These are phyloP conservation scores for Thamnaconus septentrionalis DNA, from an alignment of 2,113 vertebrate species.

Conservation along the genomic window DNA sequence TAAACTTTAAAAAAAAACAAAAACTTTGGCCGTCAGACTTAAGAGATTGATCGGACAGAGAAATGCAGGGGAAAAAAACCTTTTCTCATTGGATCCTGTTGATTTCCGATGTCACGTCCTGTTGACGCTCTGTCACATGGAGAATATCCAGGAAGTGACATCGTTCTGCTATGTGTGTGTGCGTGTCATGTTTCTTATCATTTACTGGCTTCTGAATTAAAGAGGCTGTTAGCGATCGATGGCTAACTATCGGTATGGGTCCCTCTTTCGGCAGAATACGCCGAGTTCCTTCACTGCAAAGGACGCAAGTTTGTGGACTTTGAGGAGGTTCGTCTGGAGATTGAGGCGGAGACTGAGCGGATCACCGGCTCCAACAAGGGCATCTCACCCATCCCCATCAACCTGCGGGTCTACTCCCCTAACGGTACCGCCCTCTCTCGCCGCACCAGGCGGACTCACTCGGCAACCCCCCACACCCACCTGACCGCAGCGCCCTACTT, in stretches of 20 bases:
- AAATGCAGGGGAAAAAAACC: no score
- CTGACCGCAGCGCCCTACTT: neutral
- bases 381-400: conserved; percentile 92
- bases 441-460: neutral
- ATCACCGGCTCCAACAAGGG: conserved; percentile 94
- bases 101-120: no score
- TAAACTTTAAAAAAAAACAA: no score
- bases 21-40: no score
- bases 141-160: no score
- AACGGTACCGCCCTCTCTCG: conserved; percentile 58
- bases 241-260: no score
- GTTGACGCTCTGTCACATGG: neutral
- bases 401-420: conserved; percentile 91
- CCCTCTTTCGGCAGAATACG: conserved; percentile 80
- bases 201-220: no score
- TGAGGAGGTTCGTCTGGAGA: conserved; percentile 91
- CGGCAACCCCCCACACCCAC: neutral
- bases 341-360: conserved; percentile 90
- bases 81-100: no score
- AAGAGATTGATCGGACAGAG: no score
- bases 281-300: conserved; percentile 96
- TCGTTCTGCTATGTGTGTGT: no score
- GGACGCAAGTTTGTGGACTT: conserved; percentile 95
- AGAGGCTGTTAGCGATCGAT: no score
- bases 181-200: no score